These are phyloP conservation scores for Hippocampus comes DNA, from an alignment of 2,113 vertebrate species.

Conservation along the genomic window DNA sequence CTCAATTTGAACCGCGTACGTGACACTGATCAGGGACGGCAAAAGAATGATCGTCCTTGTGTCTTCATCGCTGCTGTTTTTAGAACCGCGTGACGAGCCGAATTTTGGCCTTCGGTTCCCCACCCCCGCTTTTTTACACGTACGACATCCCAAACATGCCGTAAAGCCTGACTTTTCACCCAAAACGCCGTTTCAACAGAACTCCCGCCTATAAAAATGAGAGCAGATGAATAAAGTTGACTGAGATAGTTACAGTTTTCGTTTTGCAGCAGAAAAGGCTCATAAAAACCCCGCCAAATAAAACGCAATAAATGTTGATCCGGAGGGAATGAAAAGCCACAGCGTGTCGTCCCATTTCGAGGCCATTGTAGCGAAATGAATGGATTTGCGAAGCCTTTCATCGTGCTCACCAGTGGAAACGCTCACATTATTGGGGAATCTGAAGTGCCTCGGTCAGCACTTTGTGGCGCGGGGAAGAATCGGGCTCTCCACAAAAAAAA, in stretches of 20 bases:
- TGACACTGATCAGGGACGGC: not conserved
- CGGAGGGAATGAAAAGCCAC: not conserved
- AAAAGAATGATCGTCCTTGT: not conserved
- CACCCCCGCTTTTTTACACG: not conserved
- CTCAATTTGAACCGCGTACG: not conserved
- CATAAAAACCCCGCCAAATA: not conserved
- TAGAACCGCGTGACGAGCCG: not conserved
- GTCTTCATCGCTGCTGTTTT: not conserved
- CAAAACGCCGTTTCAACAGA: not conserved
- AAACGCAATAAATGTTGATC: conserved; percentile 3
- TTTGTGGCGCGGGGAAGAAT: conserved; percentile 36
- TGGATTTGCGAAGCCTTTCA: conserved; percentile 59
- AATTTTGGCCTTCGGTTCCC: not conserved
- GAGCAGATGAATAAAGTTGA: not conserved
- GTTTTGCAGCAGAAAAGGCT: not conserved
- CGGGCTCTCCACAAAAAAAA: conserved; percentile 14
- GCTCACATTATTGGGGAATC: conserved; percentile 46
- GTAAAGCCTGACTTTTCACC: not conserved
- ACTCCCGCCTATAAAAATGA: not conserved
- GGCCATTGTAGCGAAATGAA: conserved; percentile 58
- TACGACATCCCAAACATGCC: not conserved
- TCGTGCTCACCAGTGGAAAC: conserved; percentile 54
- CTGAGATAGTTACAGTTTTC: not conserved
- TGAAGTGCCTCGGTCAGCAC: conserved; percentile 65
- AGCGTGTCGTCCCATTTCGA: conserved; percentile 44